Conservation (phyloP, 1,140 invertebrate genomes). For the Sarcophaga bullata region DNA sequence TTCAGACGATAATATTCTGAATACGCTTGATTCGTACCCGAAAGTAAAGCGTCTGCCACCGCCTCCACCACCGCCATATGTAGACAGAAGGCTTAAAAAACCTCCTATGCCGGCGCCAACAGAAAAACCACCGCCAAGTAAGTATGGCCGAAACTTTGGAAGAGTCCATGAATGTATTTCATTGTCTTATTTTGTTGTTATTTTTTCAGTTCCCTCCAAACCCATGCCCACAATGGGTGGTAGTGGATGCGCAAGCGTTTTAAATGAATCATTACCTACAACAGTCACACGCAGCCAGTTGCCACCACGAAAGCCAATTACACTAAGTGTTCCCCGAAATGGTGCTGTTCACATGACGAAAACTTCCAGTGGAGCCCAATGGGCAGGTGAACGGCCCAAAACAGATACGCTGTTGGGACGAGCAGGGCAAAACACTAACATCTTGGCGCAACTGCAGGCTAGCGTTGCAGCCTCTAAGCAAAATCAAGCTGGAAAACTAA, state of each 20-base stretch:
- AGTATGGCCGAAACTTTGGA: constrained; percentile 44
- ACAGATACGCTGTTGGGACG: constrained; percentile 51
- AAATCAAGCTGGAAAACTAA: constrained; percentile 11
- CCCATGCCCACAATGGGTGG: constrained; percentile 43
- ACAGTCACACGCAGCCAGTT: constrained; percentile 45
- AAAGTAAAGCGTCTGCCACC: constrained; percentile 76
- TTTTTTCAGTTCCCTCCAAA: constrained; percentile 59
- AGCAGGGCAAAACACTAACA: constrained; percentile 54
- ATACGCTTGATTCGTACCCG: constrained; percentile 71
- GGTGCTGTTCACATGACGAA: constrained; percentile 58
- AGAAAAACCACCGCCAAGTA: constrained; percentile 64
- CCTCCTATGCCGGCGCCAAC: constrained; percentile 61
- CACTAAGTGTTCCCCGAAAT: constrained; percentile 52
- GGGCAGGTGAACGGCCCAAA: constrained; percentile 59
- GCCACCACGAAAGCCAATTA: constrained; percentile 55
- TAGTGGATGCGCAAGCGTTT: neutral
- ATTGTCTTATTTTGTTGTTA: constrained; percentile 16
- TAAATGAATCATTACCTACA: constrained; percentile 43
- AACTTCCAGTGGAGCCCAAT: constrained; percentile 62
- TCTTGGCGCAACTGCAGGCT: constrained; percentile 60
- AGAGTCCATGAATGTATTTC: neutral
- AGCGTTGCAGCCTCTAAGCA: constrained; percentile 47
- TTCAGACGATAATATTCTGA: constrained; percentile 82
- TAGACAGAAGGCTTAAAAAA: constrained; percentile 59
- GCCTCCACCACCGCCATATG: constrained; percentile 74